phyloP scores from a whole-genome alignment of 2,113 vertebrate species.

The Psettodes erumei region DNA sequence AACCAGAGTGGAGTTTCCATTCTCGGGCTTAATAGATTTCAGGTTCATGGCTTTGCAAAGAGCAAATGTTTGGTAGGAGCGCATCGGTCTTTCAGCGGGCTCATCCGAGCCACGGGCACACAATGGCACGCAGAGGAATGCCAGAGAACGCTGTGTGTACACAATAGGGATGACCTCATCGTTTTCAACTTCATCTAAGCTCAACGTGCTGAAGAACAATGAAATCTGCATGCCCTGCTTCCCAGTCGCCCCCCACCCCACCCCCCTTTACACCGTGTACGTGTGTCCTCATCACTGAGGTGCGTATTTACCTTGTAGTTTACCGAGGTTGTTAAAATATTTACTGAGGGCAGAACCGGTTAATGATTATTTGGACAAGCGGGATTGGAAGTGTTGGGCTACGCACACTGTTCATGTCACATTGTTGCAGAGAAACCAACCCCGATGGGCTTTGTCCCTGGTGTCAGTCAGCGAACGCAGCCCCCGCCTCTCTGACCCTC shows the following conservation, averaged over 20 bases:
- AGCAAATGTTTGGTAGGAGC: constrained; percentile 21
- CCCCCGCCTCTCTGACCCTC: constrained; percentile 32
- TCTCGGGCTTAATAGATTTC: constrained; percentile 19
- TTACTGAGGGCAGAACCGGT: constrained; percentile 68
- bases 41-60: constrained; percentile 30
- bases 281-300: constrained; percentile 23
- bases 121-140: constrained; percentile 55
- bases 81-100: not conserved
- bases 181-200: constrained; percentile 59
- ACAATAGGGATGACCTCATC: constrained; percentile 78
- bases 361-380: constrained; percentile 78
- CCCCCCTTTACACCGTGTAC: not conserved
- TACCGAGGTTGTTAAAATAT: constrained; percentile 68
- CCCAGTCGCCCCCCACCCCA: not conserved
- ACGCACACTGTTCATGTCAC: constrained; percentile 12
- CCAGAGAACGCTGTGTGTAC: constrained; percentile 55
- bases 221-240: constrained; percentile 53
- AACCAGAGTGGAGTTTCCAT: constrained; percentile 33
- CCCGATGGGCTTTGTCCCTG: constrained; percentile 45
- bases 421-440: constrained; percentile 16
- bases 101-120: constrained; percentile 16
- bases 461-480: constrained; percentile 40
- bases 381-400: constrained; percentile 32
- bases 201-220: constrained; percentile 66
- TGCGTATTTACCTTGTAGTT: constrained; percentile 63